Evolutionary conservation across 2,113 vertebrate species (phyloP).

Genomic region (Colius striatus): DNA sequence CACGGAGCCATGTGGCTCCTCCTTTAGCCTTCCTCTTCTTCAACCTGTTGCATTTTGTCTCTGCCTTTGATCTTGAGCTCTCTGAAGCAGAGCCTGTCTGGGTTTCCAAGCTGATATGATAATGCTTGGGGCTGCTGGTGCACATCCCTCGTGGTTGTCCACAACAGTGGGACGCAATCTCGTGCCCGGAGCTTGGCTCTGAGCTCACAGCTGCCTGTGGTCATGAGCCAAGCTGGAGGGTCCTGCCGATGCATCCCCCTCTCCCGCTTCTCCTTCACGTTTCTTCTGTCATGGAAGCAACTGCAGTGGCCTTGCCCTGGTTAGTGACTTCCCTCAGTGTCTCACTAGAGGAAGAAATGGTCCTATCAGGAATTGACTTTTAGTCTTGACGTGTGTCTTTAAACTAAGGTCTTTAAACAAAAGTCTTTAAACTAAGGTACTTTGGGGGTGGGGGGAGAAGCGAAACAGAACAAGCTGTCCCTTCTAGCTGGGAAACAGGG

Average conservation of each 20-base stretch:
- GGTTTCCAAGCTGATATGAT: fast-evolving
- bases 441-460: no score
- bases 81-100: fast-evolving
- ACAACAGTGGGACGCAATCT: neutral
- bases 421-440: no score
- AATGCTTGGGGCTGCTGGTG: neutral
- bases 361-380: neutral
- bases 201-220: neutral
- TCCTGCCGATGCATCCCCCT: neutral
- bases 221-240: neutral
- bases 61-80: neutral
- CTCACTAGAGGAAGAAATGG: neutral
- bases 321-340: neutral
- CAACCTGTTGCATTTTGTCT: neutral
- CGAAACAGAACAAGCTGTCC: no score
- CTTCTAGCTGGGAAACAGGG: no score
- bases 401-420: no score
- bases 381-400: fast-evolving
- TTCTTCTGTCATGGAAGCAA: fast-evolving
- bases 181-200: neutral
- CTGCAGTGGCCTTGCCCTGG: neutral
- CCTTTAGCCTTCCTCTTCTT: neutral
- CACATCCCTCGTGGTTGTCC: fast-evolving
- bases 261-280: fast-evolving
- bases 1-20: fast-evolving